phyloP scores from a whole-genome alignment of 2,797 vertebrate species.

The Leontocebus nigricollis region DNA sequence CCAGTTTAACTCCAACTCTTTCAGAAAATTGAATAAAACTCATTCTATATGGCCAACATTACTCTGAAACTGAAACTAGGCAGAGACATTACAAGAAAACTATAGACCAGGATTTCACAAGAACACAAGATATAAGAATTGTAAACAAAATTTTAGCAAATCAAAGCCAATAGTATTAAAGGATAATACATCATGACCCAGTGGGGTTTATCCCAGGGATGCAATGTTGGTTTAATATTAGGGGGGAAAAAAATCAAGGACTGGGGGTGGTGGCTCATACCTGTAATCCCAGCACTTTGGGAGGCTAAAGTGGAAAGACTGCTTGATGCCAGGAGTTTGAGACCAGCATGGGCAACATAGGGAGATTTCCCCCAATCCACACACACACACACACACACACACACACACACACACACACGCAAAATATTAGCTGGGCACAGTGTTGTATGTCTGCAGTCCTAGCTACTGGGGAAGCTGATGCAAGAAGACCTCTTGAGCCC shows the following conservation, averaged over 20 bases:
- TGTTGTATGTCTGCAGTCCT: too few relatives aligned
- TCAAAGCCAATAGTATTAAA: slow-evolving; percentile 21
- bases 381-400: too few relatives aligned
- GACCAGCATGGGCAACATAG: too few relatives aligned
- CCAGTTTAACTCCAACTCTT: background rate
- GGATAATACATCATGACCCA: background rate
- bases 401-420: too few relatives aligned
- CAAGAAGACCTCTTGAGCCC: too few relatives aligned
- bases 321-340: too few relatives aligned
- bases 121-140: background rate
- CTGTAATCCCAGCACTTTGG: too few relatives aligned
- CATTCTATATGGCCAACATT: background rate
- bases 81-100: slow-evolving; percentile 31
- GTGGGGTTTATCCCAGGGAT: background rate
- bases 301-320: too few relatives aligned
- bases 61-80: background rate
- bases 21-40: slow-evolving; percentile 16
- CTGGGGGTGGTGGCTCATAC: too few relatives aligned
- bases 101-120: background rate
- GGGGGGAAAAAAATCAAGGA: background rate
- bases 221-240: background rate
- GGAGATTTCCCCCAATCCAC: too few relatives aligned
- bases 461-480: too few relatives aligned
- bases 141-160: slow-evolving; percentile 20
- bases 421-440: too few relatives aligned